Evolutionary conservation across 2,797 vertebrate species (phyloP).

Genomic region (Scarus forsteni): DNA sequence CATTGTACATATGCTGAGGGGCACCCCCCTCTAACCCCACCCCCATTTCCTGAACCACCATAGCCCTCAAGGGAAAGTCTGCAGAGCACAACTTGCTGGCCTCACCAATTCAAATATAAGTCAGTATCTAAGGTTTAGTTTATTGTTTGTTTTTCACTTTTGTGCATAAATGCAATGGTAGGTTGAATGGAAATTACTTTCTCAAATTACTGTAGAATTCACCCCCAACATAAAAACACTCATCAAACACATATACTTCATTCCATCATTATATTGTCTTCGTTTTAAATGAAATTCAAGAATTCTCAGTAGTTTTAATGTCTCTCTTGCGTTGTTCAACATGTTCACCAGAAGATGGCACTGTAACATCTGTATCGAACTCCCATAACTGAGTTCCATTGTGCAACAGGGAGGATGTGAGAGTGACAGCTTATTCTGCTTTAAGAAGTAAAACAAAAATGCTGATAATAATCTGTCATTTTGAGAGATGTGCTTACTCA

Average conservation of each 20-base stretch:
- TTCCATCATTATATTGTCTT: background rate
- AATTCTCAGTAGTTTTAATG: constrained; percentile 19
- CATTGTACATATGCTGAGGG: constrained; percentile 70
- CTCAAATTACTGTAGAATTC: background rate
- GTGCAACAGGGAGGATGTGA: constrained; percentile 28
- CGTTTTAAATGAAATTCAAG: background rate
- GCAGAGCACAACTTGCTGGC: background rate
- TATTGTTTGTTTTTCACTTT: background rate
- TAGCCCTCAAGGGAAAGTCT: constrained; percentile 27
- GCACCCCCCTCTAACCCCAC: constrained; percentile 40
- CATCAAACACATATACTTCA: background rate
- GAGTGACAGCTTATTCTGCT: constrained; percentile 26
- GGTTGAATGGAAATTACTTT: background rate
- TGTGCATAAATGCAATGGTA: background rate
- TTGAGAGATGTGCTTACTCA: constrained; percentile 13
- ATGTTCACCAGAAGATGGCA: constrained; percentile 71
- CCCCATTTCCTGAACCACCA: constrained; percentile 71
- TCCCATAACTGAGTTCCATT: constrained; percentile 38
- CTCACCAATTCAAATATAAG: background rate
- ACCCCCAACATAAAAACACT: background rate
- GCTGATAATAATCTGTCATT: constrained; percentile 27
- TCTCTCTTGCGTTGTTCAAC: constrained; percentile 36
- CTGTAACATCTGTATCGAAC: constrained; percentile 51
- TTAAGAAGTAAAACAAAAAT: constrained; percentile 15
- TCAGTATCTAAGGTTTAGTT: background rate